phyloP scores from a whole-genome alignment of 2,888 invertebrate species.

The Elegia similella region DNA sequence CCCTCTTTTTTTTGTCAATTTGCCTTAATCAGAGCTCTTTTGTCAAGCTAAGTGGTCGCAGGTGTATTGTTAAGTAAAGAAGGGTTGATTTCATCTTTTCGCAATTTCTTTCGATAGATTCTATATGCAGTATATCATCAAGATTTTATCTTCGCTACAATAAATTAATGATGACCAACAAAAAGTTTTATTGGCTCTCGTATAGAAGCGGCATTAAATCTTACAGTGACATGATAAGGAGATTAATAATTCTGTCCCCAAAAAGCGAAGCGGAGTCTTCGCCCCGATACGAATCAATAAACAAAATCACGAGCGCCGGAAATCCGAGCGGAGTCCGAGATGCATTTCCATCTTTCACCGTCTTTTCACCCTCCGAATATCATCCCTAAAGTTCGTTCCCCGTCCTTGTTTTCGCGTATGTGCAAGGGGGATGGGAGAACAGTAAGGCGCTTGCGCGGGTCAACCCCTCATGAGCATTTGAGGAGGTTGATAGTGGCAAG shows the following conservation, averaged over 20 bases:
- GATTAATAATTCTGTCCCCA: constrained; percentile 65
- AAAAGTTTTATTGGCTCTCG: constrained; percentile 51
- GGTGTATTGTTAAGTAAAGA: constrained; percentile 43
- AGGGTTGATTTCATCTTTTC: constrained; percentile 4
- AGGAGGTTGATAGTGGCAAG: constrained; percentile 66
- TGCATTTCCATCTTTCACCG: constrained; percentile 80
- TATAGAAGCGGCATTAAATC: constrained; percentile 59
- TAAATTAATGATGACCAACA: constrained; percentile 30
- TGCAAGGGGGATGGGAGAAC: constrained; percentile 49
- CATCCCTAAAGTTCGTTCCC: constrained; percentile 68
- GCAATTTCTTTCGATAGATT: constrained; percentile 16
- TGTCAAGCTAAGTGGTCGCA: constrained; percentile 51
- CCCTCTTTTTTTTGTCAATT: constrained; percentile 4
- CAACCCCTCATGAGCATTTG: constrained; percentile 72
- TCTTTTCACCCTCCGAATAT: constrained; percentile 78
- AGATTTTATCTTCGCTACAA: constrained; percentile 21
- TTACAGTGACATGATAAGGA: constrained; percentile 61
- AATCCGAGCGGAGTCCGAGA: constrained; percentile 78
- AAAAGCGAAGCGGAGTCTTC: constrained; percentile 51
- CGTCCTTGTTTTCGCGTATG: constrained; percentile 45
- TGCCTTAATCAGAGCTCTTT: constrained; percentile 45
- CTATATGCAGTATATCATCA: constrained; percentile 11
- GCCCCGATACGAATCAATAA: constrained; percentile 75
- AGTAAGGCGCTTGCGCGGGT: constrained; percentile 66
- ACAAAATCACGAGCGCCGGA: constrained; percentile 79